Percentiles rank a stretch among this genome's conserved stretches.
Conservation (phyloP, 2,888 invertebrate species). For the Cataglyphis albicans region DNA sequence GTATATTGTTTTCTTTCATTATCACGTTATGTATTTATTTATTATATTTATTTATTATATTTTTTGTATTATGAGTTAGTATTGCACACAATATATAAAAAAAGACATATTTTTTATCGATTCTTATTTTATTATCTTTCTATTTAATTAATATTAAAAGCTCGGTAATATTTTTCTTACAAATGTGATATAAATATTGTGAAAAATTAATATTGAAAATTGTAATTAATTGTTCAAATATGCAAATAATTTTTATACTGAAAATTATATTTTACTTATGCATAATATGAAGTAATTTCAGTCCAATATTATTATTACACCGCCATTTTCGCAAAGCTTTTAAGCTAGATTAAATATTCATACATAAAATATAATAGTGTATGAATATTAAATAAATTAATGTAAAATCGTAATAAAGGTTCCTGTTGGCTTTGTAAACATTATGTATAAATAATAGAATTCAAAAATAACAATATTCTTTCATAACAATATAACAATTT, state of each 20-base stretch:
- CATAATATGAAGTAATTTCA: conserved; percentile 3
- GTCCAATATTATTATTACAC: conserved; percentile 13
- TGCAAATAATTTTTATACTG: conserved; percentile 1
- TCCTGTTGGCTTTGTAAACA: not conserved
- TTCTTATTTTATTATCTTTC: not conserved
- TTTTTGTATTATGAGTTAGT: not conserved
- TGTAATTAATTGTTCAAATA: too few relatives aligned
- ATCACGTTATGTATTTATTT: not conserved
- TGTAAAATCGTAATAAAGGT: conserved; percentile 5
- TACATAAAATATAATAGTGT: conserved; percentile 6
- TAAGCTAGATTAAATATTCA: conserved; percentile 15
- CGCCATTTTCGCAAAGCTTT: conserved; percentile 21
- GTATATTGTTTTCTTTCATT: not conserved
- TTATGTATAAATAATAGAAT: not conserved
- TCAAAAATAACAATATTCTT: not conserved
- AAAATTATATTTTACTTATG: conserved; percentile 8
- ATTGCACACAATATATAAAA: not conserved
- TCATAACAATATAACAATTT: not conserved
- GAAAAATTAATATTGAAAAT: not conserved
- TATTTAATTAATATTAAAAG: conserved; percentile 7
- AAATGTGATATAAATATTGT: not conserved
- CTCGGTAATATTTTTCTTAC: not conserved
- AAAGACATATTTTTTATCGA: not conserved
- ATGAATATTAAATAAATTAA: conserved; percentile 26
- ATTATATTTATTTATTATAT: not conserved